Conservation (phyloP, 1,140 invertebrate species). For the Drosophila bifasciata region DNA sequence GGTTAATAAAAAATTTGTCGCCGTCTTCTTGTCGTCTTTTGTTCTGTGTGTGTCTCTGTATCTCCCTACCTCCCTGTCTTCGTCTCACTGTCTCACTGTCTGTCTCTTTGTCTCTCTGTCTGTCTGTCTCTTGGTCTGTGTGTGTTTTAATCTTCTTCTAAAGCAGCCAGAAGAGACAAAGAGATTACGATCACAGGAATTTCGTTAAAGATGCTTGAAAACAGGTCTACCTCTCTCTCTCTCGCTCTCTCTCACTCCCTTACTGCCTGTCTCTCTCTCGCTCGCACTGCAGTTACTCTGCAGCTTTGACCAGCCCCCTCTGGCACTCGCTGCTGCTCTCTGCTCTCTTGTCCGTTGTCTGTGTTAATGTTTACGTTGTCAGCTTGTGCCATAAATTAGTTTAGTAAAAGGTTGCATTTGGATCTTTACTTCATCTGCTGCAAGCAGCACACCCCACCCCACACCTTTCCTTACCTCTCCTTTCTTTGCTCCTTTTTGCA, state of each 20-base stretch:
- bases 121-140: conserved; percentile 24
- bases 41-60: conserved; percentile 24
- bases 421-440: conserved; percentile 38
- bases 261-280: background rate
- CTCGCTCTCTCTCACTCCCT: background rate
- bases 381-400: conserved; percentile 84
- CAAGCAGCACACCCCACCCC: background rate
- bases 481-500: conserved; percentile 29
- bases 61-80: background rate
- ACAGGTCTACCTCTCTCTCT: conserved; percentile 61
- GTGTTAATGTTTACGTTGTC: conserved; percentile 82
- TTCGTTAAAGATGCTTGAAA: conserved; percentile 77
- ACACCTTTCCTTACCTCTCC: background rate
- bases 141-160: conserved; percentile 80
- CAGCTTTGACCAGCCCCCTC: conserved; percentile 4
- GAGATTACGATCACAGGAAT: conserved; percentile 83
- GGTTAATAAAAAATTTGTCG: conserved; percentile 81
- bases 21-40: conserved; percentile 71
- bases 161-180: conserved; percentile 78
- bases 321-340: background rate
- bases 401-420: conserved; percentile 83
- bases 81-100: conserved; percentile 4
- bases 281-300: conserved; percentile 12
- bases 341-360: conserved; percentile 36
- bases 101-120: conserved; percentile 7